These are phyloP conservation scores for Germaria angustata DNA, from an alignment of 2,888 invertebrate species.

Conservation along the genomic window DNA sequence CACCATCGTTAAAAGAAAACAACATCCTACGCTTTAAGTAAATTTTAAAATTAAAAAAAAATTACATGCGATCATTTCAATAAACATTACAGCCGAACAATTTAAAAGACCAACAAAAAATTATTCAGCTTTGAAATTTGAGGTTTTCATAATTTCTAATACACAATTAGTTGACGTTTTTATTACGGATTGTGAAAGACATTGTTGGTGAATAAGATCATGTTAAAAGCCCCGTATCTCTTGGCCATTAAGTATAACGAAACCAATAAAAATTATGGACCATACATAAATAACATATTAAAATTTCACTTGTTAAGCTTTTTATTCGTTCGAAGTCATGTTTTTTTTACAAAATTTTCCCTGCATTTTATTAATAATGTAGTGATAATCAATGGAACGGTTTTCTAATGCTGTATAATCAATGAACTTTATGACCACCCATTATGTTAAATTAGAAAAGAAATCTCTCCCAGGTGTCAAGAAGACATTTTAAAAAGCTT, in stretches of 20 bases:
- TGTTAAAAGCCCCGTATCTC: not conserved
- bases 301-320: no score
- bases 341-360: constrained; percentile 30
- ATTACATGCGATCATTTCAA: no score
- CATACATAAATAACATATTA: constrained; percentile 24
- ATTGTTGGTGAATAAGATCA: not conserved
- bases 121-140: no score
- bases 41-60: constrained; percentile 11
- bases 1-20: not conserved
- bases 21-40: constrained; percentile 39
- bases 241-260: constrained; percentile 39
- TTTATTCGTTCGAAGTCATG: constrained; percentile 13
- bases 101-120: not conserved
- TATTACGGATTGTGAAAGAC: not conserved
- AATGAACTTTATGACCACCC: constrained; percentile 44
- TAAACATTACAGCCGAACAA: no score
- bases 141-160: not conserved
- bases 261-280: not conserved
- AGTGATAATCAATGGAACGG: constrained; percentile 8
- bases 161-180: not conserved
- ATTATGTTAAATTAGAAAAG: constrained; percentile 2
- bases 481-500: not conserved
- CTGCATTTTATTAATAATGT: not conserved
- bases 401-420: not conserved
- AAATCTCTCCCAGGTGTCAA: not conserved